A percentile compares a stretch with the other conserved stretches of the same genome.
These are phyloP conservation scores for Zaprionus vittiger DNA, from an alignment of 1,140 invertebrate genomes.

Conservation along the genomic window DNA sequence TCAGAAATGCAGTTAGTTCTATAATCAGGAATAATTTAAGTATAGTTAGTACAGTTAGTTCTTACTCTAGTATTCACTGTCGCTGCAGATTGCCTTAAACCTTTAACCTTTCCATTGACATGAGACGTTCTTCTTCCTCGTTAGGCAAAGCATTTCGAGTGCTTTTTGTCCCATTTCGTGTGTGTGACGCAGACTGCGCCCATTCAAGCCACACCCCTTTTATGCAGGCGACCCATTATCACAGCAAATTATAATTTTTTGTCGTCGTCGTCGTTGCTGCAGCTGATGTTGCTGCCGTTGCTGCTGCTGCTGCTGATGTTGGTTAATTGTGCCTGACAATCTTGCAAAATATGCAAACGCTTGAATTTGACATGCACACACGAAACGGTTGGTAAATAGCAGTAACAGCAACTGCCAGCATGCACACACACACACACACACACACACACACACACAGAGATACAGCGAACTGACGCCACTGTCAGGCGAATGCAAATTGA, in stretches of 20 bases:
- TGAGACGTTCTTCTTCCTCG: neutral
- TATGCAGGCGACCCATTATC: constrained; percentile 59
- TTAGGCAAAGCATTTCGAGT: constrained; percentile 59
- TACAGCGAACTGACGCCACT: constrained; percentile 4
- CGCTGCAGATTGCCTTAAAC: neutral
- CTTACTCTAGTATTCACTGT: neutral
- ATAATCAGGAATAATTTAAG: too few species aligned
- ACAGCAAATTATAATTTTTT: constrained; percentile 80
- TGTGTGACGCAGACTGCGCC: constrained; percentile 34
- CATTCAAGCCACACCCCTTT: constrained; percentile 53
- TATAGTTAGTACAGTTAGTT: too few species aligned
- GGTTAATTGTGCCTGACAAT: constrained; percentile 80
- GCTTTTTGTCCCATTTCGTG: constrained; percentile 55
- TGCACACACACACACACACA: constrained; percentile 39
- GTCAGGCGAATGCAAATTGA: constrained; percentile 64
- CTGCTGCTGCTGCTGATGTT: constrained; percentile 61
- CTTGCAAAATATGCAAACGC: constrained; percentile 81
- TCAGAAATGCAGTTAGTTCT: too few species aligned
- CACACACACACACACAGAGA: constrained; percentile 11
- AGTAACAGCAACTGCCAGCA: constrained; percentile 63
- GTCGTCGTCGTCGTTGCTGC: constrained; percentile 38
- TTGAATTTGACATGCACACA: constrained; percentile 81
- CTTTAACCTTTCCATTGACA: constrained; percentile 2
- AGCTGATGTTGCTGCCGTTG: constrained; percentile 25
- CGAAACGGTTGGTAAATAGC: constrained; percentile 78